Evolutionary conservation across 2,888 invertebrate genomes (phyloP), one percentile per base, ranked within the genome.

Genomic region (Bellardia bayeri): DNA sequence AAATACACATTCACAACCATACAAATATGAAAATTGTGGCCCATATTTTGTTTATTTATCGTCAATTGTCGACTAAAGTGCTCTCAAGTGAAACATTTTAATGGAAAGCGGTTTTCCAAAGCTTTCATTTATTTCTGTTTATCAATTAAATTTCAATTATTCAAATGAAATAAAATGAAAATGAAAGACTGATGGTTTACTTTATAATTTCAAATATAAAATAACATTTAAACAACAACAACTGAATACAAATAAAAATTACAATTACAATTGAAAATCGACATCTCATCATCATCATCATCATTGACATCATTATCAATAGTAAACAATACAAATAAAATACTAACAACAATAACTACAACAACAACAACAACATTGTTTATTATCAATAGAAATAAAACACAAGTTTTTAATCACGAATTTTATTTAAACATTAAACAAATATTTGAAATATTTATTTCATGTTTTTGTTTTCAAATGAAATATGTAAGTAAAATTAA

Each of bases 1-100:
- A 42, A 51, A 56, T 56, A 9, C 23, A 9, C 9, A 23, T 51
- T 23, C 23, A 61, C 61, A 64, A 16, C 64, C 37, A 63, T 42
- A 40, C 37, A 11, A 66, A 64, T 49, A 40, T 37, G 30, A 49
- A 51, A 58, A 79, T 30, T 61, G 75, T 58, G 30, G 33, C 69
- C 30, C n/a, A 71, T 81, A 30, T 68, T 74, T 54, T 71, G 7
- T 76, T 80, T 66, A 69, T 76, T 82, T 76, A 68, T 56, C 63
- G 54, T 66, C 54, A 86, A 71, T 84, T 85, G 71, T 79, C 71
- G 54, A 64, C 82, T 87, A 63, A 87, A 89, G 88, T 84, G 83
- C 80, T 85, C 85, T 89, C 89, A 89, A 89, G 88, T 89, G 88
- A 86, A 89, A 89, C 85, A 89, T 88, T 90, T 90, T 89, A 89